Percentiles rank a stretch among this genome's conserved stretches.
phyloP scores from a whole-genome alignment of 2,113 vertebrate genomes.

The Rhinopomastus cyanomelas region DNA sequence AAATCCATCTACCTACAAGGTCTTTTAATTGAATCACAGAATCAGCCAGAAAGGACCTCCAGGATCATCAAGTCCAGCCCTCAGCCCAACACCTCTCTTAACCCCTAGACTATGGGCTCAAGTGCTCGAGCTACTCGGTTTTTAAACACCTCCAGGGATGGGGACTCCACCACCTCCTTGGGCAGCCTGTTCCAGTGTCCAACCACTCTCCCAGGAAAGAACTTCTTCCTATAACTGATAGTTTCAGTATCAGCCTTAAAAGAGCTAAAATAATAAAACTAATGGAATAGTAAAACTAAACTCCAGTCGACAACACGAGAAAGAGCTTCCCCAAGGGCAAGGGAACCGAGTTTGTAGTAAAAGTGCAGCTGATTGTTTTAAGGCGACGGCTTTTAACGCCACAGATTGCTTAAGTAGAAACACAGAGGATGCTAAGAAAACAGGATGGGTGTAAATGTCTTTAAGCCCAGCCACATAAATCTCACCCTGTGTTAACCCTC shows the following conservation, averaged over 20 bases:
- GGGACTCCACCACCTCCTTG: no score
- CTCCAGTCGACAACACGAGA: not conserved
- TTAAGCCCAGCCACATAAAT: not conserved
- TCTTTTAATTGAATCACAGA: no score
- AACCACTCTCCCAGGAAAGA: no score
- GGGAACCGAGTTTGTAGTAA: not conserved
- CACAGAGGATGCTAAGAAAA: not conserved
- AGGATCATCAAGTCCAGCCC: no score
- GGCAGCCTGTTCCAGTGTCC: no score
- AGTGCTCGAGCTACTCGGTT: no score
- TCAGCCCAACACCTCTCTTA: no score
- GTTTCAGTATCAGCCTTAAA: not conserved
- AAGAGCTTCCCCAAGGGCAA: not conserved
- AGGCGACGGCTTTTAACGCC: not conserved
- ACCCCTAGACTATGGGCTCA: no score
- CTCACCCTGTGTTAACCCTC: not conserved
- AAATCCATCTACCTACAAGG: no score
- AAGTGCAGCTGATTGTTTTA: not conserved
- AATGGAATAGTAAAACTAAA: not conserved
- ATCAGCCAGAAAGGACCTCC: no score
- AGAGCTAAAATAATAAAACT: not conserved
- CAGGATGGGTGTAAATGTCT: not conserved
- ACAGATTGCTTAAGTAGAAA: not conserved
- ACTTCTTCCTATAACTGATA: no score
- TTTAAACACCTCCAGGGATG: no score